Percentiles rank a stretch among this genome's conserved stretches.
Evolutionary conservation across 2,797 vertebrate species (phyloP).

Genomic region (Cossypha dichroa): DNA sequence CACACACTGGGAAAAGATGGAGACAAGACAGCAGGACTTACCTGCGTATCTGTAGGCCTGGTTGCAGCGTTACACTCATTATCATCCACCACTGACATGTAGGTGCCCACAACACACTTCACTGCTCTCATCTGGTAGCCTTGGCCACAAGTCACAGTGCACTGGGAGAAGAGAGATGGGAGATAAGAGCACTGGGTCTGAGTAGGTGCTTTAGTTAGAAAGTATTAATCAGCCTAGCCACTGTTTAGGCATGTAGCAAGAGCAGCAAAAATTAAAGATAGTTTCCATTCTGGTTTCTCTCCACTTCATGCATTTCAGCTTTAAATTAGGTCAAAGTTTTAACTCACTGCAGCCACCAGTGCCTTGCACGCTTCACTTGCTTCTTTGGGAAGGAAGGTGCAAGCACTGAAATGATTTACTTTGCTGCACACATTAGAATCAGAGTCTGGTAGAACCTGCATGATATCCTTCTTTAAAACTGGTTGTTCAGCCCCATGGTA

Average conservation of each 20-base stretch:
- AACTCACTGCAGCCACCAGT: conserved; percentile 69
- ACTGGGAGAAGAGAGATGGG: conserved; percentile 74
- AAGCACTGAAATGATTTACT: conserved; percentile 65
- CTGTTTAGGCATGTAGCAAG: background rate
- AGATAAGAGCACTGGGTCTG: background rate
- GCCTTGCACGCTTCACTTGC: conserved; percentile 81
- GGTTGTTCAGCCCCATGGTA: background rate
- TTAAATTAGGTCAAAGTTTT: conserved; percentile 83
- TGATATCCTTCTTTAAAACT: background rate
- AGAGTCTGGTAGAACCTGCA: background rate
- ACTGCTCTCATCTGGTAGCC: conserved; percentile 96
- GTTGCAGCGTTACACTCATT: conserved; percentile 93
- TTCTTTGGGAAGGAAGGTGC: conserved; percentile 76
- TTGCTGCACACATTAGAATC: conserved; percentile 37
- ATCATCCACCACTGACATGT: conserved; percentile 90
- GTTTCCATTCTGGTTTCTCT: conserved; percentile 59
- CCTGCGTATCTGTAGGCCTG: conserved; percentile 91
- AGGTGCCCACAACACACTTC: conserved; percentile 91
- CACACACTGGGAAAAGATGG: rapidly evolving
- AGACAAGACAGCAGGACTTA: conserved; percentile 50
- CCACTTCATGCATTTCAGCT: conserved; percentile 74
- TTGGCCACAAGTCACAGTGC: conserved; percentile 91
- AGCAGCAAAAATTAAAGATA: conserved; percentile 10
- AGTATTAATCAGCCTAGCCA: background rate
- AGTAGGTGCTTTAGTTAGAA: background rate